These are phyloP conservation scores for Saccostrea cuccullata DNA, from an alignment of 1,140 invertebrate species.

Conservation along the genomic window DNA sequence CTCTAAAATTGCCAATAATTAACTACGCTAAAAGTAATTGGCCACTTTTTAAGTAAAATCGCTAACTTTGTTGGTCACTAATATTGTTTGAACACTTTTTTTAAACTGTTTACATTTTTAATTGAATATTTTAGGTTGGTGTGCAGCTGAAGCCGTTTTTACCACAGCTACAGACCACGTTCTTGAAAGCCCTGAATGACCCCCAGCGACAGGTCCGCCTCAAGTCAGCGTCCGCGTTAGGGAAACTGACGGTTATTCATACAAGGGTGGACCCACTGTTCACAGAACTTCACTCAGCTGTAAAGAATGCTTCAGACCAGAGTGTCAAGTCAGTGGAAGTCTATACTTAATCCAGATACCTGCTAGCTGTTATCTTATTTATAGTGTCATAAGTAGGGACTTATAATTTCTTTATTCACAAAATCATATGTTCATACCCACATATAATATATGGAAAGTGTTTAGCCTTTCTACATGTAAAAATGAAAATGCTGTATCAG, in stretches of 20 bases:
- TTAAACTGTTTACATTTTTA: neutral
- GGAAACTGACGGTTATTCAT: slow-evolving; percentile 94
- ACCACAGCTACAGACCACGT: slow-evolving; percentile 98
- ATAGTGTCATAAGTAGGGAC: no score
- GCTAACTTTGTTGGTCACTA: no score
- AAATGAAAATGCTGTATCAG: no score
- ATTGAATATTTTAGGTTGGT: slow-evolving; percentile 79
- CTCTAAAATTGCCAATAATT: no score
- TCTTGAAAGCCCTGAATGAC: slow-evolving; percentile 95
- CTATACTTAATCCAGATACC: neutral
- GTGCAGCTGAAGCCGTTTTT: slow-evolving; percentile 97
- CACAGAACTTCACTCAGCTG: slow-evolving; percentile 91
- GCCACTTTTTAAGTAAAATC: no score
- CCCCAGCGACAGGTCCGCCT: slow-evolving; percentile 91
- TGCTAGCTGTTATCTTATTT: no score
- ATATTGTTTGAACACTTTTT: neutral
- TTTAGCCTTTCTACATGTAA: no score
- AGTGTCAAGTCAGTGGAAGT: slow-evolving; percentile 83
- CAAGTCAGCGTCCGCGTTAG: slow-evolving; percentile 92
- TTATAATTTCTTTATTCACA: no score
- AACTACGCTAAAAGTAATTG: no score
- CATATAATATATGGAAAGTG: no score
- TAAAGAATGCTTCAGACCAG: slow-evolving; percentile 91
- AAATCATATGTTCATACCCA: no score
- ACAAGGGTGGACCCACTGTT: slow-evolving; percentile 91